Evolutionary conservation across 1,140 invertebrate species (phyloP).

Genomic region (Drosophila kanapiae): DNA sequence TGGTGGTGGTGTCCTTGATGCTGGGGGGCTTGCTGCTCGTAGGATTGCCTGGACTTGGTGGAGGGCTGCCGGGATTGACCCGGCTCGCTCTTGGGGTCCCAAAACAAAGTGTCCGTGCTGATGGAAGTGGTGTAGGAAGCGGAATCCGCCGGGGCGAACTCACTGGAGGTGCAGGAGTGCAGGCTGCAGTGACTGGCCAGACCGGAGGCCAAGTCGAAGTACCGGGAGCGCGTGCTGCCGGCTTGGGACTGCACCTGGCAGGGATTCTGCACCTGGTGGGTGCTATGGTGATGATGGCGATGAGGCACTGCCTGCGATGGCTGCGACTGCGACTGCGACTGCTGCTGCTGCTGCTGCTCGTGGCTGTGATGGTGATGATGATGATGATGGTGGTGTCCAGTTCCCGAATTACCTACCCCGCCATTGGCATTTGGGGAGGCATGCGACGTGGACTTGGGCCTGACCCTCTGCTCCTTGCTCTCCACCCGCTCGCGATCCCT

Average conservation of each 20-base stretch:
- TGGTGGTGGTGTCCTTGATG: conserved; percentile 73
- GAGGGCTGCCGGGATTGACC: conserved; percentile 78
- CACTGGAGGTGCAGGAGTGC: conserved; percentile 92
- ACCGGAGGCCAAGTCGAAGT: conserved; percentile 88
- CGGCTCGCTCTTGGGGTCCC: conserved; percentile 88
- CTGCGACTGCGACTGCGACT: conserved; percentile 29
- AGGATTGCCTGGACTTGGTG: conserved; percentile 84
- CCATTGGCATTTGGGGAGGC: conserved; percentile 66
- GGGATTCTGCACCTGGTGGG: conserved; percentile 48
- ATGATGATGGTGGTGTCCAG: conserved; percentile 54
- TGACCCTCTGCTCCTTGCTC: conserved; percentile 70
- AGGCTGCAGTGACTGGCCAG: conserved; percentile 91
- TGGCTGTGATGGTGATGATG: conserved; percentile 58
- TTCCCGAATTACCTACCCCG: neutral
- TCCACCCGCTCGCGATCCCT: conserved; percentile 72
- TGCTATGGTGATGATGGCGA: conserved; percentile 52
- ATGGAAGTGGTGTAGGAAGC: conserved; percentile 93
- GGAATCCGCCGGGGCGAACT: conserved; percentile 88
- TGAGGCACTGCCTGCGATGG: conserved; percentile 44
- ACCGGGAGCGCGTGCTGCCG: conserved; percentile 77
- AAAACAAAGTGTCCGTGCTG: conserved; percentile 93
- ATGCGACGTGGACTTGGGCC: conserved; percentile 85
- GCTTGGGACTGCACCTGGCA: conserved; percentile 56
- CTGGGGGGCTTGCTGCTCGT: conserved; percentile 63
- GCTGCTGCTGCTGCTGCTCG: conserved; percentile 46